Conservation (phyloP, 2,888 invertebrate genomes). For the Sphaeridia pumilis region DNA sequence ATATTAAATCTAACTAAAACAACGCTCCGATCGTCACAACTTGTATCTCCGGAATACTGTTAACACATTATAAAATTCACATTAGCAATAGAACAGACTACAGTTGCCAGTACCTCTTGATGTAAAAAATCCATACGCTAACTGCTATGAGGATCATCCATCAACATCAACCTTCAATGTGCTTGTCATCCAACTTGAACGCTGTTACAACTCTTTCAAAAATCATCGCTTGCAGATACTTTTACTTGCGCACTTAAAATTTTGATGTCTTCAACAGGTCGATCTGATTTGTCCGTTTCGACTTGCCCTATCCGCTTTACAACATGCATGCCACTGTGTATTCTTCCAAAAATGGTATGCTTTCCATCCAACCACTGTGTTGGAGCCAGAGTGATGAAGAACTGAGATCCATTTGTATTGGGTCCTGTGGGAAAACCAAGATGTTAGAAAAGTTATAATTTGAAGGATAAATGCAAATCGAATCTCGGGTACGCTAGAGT, state of each 20-base stretch:
- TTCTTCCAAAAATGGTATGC: constrained; percentile 90
- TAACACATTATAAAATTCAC: no score
- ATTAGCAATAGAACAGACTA: no score
- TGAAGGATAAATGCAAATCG: not conserved
- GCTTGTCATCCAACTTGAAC: no score
- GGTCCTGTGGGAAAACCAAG: constrained; percentile 3
- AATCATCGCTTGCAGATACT: no score
- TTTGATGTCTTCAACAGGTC: constrained; percentile 76
- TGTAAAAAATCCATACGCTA: no score
- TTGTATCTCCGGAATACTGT: no score
- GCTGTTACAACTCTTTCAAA: no score
- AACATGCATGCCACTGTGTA: constrained; percentile 76
- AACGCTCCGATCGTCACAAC: no score
- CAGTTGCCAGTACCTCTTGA: no score
- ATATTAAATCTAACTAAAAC: no score
- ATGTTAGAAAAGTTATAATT: not conserved
- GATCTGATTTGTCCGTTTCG: constrained; percentile 84
- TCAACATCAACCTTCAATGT: no score
- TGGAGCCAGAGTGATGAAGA: constrained; percentile 92
- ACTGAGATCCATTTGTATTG: constrained; percentile 92
- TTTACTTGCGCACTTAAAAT: constrained; percentile 44
- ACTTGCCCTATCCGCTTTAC: constrained; percentile 85
- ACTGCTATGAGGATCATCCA: no score
- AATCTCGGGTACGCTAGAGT: not conserved
- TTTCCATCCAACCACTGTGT: constrained; percentile 97